Percentiles rank a stretch among this genome's conserved stretches.
Evolutionary conservation across 2,113 vertebrate genomes (phyloP).

Genomic region (Pluvialis apricaria): DNA sequence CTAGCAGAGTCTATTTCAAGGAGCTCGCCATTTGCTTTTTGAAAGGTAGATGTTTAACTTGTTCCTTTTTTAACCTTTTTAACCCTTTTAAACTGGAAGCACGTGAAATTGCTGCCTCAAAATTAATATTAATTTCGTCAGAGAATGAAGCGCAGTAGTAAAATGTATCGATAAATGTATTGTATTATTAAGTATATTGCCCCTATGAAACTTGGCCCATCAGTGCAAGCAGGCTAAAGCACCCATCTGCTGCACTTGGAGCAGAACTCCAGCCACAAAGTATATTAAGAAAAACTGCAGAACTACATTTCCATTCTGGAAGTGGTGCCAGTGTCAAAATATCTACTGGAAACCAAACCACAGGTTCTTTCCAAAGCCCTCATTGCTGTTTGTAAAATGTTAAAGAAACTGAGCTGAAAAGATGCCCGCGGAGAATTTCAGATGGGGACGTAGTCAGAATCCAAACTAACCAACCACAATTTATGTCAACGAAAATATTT

Average conservation of each 20-base stretch:
- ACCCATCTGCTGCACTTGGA: background rate
- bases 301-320: background rate
- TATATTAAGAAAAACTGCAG: background rate
- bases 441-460: background rate
- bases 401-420: background rate
- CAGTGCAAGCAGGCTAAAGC: background rate
- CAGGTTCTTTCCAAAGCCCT: background rate
- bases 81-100: background rate
- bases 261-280: background rate
- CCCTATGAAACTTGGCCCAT: background rate
- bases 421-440: background rate
- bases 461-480: background rate
- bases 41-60: background rate
- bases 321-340: background rate
- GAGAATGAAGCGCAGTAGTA: background rate
- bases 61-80: background rate
- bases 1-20: background rate
- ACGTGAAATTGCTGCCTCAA: background rate
- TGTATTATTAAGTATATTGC: background rate
- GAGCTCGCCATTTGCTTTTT: background rate
- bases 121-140: background rate
- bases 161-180: background rate
- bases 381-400: background rate
- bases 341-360: constrained; percentile 1
- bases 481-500: background rate